Evolutionary conservation across 2,888 invertebrate genomes (phyloP).

Genomic region (Agrochola circellaris): DNA sequence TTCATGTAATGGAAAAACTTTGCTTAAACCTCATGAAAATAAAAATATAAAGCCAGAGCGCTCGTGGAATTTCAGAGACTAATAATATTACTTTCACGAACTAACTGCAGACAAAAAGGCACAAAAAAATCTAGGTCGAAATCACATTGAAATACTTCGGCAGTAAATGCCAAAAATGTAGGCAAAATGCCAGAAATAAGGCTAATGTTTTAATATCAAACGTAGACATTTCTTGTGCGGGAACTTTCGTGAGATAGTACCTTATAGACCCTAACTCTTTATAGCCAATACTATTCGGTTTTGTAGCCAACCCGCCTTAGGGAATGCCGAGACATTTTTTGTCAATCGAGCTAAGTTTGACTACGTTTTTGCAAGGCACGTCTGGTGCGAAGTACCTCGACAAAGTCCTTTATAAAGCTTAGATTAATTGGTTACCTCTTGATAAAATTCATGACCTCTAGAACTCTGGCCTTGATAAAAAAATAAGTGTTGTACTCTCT

Average conservation of each 20-base stretch:
- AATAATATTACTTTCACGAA: constrained; percentile 38
- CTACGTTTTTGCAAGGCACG: constrained; percentile 28
- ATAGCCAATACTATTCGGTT: constrained; percentile 30
- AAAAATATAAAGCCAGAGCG: constrained; percentile 7
- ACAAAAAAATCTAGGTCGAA: constrained; percentile 22
- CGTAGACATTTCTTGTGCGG: constrained; percentile 33
- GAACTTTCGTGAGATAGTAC: constrained; percentile 35
- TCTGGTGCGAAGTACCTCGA: constrained; percentile 20
- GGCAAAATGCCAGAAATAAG: constrained; percentile 27
- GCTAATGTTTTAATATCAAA: constrained; percentile 43
- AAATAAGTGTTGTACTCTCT: too few species aligned
- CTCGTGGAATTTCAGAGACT: constrained; percentile 4
- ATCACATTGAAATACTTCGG: constrained; percentile 20
- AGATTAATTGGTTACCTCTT: constrained; percentile 32
- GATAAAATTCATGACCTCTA: neutral
- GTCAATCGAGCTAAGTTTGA: constrained; percentile 11
- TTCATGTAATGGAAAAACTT: constrained; percentile 18
- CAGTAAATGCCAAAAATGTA: constrained; percentile 23
- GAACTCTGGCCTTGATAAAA: too few species aligned
- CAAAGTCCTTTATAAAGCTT: constrained; percentile 15
- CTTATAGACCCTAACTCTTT: constrained; percentile 44
- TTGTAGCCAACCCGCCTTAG: constrained; percentile 23
- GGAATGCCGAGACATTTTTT: constrained; percentile 28
- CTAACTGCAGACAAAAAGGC: constrained; percentile 13
- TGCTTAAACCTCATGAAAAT: constrained; percentile 8